phyloP scores from a whole-genome alignment of 2,888 invertebrate species.

The Parasteatoda lunata region DNA sequence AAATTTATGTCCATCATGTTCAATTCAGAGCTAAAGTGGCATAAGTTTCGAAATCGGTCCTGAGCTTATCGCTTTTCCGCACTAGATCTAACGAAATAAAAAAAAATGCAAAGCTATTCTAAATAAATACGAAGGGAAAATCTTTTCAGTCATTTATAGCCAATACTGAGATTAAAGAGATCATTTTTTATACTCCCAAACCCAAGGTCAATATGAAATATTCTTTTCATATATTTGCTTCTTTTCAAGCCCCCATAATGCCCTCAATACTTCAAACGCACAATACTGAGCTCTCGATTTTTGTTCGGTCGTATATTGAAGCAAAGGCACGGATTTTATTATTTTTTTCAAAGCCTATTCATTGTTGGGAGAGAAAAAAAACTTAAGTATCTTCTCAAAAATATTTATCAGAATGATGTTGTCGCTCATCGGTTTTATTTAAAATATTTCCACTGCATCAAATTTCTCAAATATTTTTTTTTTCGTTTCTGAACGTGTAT shows the following conservation, averaged over 20 bases:
- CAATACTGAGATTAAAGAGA: constrained; percentile 27
- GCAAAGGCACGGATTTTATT: no score
- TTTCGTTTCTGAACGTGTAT: no score
- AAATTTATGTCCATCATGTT: no score
- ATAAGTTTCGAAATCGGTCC: neutral
- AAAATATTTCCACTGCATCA: no score
- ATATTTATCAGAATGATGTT: no score
- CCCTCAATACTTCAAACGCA: constrained; percentile 44
- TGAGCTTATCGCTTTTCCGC: constrained; percentile 1
- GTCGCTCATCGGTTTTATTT: no score
- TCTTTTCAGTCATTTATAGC: constrained; percentile 32
- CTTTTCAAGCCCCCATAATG: constrained; percentile 26
- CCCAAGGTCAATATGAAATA: constrained; percentile 24
- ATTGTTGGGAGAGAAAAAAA: no score
- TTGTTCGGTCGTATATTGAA: no score
- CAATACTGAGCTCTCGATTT: constrained; percentile 17
- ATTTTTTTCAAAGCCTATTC: no score
- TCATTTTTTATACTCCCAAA: constrained; percentile 1
- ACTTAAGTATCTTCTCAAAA: no score
- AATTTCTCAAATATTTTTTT: no score
- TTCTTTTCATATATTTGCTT: constrained; percentile 32
- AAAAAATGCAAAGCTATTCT: neutral
- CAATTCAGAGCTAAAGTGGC: neutral
- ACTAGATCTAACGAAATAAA: neutral
- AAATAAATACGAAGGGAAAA: constrained; percentile 3